Base-by-base conservation (phyloP, 35 echinoderm and acorn worm genomes). In the Ptychodera flava region DNA sequence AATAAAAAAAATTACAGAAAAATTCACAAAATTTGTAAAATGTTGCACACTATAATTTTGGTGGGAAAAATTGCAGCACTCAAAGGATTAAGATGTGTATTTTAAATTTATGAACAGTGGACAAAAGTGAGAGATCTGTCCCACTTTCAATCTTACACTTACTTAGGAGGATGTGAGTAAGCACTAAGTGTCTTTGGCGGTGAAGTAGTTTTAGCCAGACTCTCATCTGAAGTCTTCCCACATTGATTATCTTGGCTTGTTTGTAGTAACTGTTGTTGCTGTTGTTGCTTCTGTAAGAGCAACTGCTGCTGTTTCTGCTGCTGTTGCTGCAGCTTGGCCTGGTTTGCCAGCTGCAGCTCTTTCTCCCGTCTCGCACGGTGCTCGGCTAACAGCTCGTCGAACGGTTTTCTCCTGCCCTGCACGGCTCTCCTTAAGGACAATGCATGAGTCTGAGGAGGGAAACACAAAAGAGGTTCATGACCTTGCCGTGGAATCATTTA, bases 311-410 rank as follows among this genome's bases (percentile, higher is more conserved):
- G 45, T 64, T 64, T 64, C 6, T 64, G 31, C 16, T 30, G 90
- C 37, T 31, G 91, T 95, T 1, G 85, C 91, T 33, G 94, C 91
- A 31, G 81, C 84, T 33, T 88, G 88, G 30, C 88, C 91, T 28
- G 16, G n/a, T 36, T 34, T n/a, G 32, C 37, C 35, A 36, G 33
- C 37, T 83, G 82, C 6, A 36, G 37, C 16, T 83, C 33, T 16
- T 16, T 16, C 86, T 97, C 88, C 22, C 88, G 83, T 10, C 82
- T 79, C 14, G 92, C 89, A 82, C 93, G 93, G 88, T 97, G 94
- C 31, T 91, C 94, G 0, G 92, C 92, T n/a, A 97, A 88, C 1
- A 97, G 91, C 16, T 97, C 89, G 64, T 97, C 89, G 53, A 97
- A 97, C 16, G 94, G 82, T 79, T 89, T 86, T 87, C 94, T 93